Evolutionary conservation across 2,888 invertebrate species (phyloP).

Genomic region (Lasioglossum oenotherae): DNA sequence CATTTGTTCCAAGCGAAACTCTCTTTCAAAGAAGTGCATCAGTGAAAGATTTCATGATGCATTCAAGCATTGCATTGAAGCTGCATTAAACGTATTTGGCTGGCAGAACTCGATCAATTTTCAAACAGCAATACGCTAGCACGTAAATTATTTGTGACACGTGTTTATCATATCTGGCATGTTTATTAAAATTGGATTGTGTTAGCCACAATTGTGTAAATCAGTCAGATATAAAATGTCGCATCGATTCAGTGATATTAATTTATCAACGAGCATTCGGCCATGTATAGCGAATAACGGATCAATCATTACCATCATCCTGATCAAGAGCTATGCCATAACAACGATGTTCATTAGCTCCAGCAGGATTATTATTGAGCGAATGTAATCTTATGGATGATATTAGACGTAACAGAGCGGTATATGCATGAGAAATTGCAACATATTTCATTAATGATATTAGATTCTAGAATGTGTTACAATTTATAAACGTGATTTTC

Average conservation of each 20-base stretch:
- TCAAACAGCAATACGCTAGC: not conserved
- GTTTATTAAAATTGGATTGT: not conserved
- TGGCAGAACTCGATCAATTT: not conserved
- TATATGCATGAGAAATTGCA: not conserved
- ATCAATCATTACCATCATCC: not conserved
- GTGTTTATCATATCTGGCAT: not conserved
- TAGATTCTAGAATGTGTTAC: not conserved
- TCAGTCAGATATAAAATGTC: not conserved
- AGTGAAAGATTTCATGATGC: not conserved
- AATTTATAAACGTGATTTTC: not conserved
- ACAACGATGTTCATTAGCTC: not conserved
- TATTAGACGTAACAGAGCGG: not conserved
- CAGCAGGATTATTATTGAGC: not conserved
- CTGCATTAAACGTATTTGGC: not conserved
- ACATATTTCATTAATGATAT: not conserved
- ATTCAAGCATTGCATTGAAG: not conserved
- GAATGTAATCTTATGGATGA: not conserved
- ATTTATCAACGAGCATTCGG: not conserved
- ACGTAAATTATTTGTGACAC: not conserved
- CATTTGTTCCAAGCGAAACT: not conserved
- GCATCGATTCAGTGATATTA: not conserved
- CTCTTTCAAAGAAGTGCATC: not conserved
- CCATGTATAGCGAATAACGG: not conserved
- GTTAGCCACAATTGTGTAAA: not conserved
- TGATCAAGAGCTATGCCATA: not conserved